Conservation (phyloP, 2,797 vertebrate species). For the Oophaga sylvatica region DNA sequence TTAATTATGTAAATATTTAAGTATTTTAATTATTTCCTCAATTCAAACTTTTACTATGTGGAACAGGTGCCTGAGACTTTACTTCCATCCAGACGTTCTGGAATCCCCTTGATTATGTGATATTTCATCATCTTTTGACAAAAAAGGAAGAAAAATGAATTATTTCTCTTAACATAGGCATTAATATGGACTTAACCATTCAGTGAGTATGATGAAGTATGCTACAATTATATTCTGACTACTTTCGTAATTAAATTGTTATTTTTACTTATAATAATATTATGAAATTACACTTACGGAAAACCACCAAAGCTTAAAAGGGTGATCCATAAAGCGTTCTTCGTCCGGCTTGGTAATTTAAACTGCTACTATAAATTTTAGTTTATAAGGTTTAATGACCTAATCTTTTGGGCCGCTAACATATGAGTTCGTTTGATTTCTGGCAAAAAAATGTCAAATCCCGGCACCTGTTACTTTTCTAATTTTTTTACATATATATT, state of each 20-base stretch:
- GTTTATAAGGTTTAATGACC: constrained; percentile 46
- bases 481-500: too few relatives aligned
- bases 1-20: background rate
- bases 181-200: background rate
- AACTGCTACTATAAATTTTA: constrained; percentile 5
- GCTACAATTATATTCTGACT: background rate
- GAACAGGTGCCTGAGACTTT: background rate
- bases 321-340: constrained; percentile 19
- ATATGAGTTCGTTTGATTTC: constrained; percentile 33
- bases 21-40: background rate
- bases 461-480: background rate
- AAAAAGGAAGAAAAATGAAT: background rate
- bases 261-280: constrained; percentile 19
- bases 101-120: background rate
- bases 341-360: constrained; percentile 33
- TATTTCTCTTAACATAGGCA: background rate
- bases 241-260: constrained; percentile 3
- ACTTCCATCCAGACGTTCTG: background rate
- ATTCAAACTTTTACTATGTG: background rate
- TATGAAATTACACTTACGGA: constrained; percentile 25
- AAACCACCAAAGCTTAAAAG: constrained; percentile 26
- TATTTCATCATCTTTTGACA: background rate
- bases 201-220: background rate
- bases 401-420: constrained; percentile 20
- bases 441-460: background rate